Evolutionary conservation across 2,113 vertebrate genomes (phyloP), one percentile per base, ranked within the genome.

Genomic region (Callopanchax toddi): DNA sequence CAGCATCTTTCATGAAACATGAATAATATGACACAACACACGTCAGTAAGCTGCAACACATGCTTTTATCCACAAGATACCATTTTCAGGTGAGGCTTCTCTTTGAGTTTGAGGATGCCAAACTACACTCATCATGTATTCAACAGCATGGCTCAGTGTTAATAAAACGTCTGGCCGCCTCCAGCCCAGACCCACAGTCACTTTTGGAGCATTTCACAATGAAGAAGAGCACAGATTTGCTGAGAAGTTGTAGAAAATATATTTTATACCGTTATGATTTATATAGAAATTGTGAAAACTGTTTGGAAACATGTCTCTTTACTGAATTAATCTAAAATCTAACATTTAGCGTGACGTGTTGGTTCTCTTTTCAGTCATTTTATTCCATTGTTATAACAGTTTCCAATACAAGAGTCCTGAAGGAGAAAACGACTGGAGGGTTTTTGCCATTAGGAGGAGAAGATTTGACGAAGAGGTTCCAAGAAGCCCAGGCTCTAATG

Each of bases 391-490:
- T n/a, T n/a, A n/a, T n/a, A n/a, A n/a, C n/a, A n/a, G n/a, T n/a
- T n/a, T n/a, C n/a, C n/a, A n/a, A n/a, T n/a, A n/a, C n/a, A n/a
- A 4, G 37, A 17, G 15, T 42, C 16, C 15, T 16, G 6, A 16
- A 39, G 22, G 2, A 20, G 45, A 43, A 40, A 56, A 16, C 13
- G 25, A 12, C 7, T 13, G 36, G 29, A 34, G 1, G 29, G 45
- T 4, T 39, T 69, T 50, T 49, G n/a, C 22, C 62, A 45, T 29
- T 20, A 58, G 29, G 48, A 67, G 49, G 59, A 39, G 26, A 69
- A 77, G 72, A 67, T 48, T 60, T 42, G 53, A 68, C 25, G 61
- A 64, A 56, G 63, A 21, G 32, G 17, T 36, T 59, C 56, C 74
- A 26, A 59, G 40, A 75, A 52, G 48, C 65, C 50, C 39, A 55